Percentiles rank a stretch among this genome's conserved stretches.
phyloP scores from a whole-genome alignment of 2,113 vertebrate genomes.

The Forbesichthys papilliferus region DNA sequence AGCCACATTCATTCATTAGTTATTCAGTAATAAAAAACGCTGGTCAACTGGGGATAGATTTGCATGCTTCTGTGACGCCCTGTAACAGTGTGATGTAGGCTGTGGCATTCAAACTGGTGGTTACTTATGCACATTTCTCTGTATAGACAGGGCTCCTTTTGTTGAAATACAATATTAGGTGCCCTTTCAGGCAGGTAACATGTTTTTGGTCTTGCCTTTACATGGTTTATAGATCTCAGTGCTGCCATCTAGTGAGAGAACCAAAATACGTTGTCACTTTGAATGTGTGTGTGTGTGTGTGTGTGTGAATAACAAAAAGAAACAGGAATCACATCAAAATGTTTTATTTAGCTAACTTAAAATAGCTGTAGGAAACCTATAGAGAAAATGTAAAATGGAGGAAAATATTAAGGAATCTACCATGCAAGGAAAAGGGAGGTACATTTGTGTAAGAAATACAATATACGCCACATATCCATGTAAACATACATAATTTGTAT shows the following conservation, averaged over 20 bases:
- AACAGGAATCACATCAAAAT: too few relatives aligned
- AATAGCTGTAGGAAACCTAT: not conserved
- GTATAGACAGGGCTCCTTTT: conserved; percentile 42
- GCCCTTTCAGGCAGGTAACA: not conserved
- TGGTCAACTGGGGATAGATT: conserved; percentile 47
- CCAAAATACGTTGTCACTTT: not conserved
- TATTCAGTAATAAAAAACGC: conserved; percentile 52
- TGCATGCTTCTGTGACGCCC: conserved; percentile 55
- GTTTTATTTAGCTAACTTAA: too few relatives aligned
- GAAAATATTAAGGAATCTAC: not conserved
- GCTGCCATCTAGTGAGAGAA: conserved; percentile 65
- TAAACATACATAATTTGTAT: too few relatives aligned
- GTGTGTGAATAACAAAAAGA: too few relatives aligned
- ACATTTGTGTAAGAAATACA: not conserved
- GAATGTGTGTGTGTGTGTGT: too few relatives aligned
- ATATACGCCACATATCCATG: too few relatives aligned
- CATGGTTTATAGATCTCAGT: conserved; percentile 51
- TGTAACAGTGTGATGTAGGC: conserved; percentile 5
- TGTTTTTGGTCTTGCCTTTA: conserved; percentile 6
- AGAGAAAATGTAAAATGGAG: not conserved
- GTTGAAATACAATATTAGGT: conserved; percentile 16
- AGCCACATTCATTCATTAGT: conserved; percentile 31
- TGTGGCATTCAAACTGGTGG: conserved; percentile 33
- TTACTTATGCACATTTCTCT: conserved; percentile 52
- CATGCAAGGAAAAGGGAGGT: not conserved